Percentiles rank a stretch among this genome's conserved stretches.
Evolutionary conservation across 2,797 vertebrate genomes (phyloP).

Genomic region (Gastrophryne carolinensis): DNA sequence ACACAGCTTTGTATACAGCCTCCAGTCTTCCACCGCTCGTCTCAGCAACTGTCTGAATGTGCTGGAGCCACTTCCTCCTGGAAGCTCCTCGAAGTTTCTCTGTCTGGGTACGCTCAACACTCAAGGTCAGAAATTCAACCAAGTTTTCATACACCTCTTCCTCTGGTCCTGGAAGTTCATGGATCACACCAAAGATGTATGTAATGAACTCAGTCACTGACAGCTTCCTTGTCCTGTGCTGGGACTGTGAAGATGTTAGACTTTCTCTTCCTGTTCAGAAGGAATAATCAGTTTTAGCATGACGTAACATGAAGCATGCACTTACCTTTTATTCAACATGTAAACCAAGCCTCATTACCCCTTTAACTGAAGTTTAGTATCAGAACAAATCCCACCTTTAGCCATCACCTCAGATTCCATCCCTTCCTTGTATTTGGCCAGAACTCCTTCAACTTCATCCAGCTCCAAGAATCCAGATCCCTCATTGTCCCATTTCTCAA

Average conservation of each 20-base stretch:
- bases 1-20: slow-evolving; percentile 63
- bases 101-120: slow-evolving; percentile 42
- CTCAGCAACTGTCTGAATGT: slow-evolving; percentile 62
- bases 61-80: slow-evolving; percentile 68
- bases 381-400: slow-evolving; percentile 59
- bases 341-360: too few species aligned
- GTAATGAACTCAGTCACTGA: slow-evolving; percentile 63
- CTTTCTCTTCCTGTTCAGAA: slow-evolving; percentile 63
- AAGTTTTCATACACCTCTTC: slow-evolving; percentile 61
- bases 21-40: slow-evolving; percentile 59
- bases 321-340: too few species aligned
- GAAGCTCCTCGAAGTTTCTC: slow-evolving; percentile 55
- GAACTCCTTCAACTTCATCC: slow-evolving; percentile 61
- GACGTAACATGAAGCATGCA: too few species aligned
- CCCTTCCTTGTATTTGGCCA: slow-evolving; percentile 66
- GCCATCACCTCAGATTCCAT: slow-evolving; percentile 65
- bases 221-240: slow-evolving; percentile 57
- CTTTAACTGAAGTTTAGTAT: too few species aligned
- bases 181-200: slow-evolving; percentile 66
- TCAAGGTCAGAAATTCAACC: slow-evolving; percentile 65
- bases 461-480: slow-evolving; percentile 66
- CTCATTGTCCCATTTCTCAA: slow-evolving; percentile 71
- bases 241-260: slow-evolving; percentile 57
- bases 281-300: not conserved
- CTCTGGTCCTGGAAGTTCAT: slow-evolving; percentile 60